Evolutionary conservation across 2,797 vertebrate species (phyloP).

Genomic region (Allobates femoralis): DNA sequence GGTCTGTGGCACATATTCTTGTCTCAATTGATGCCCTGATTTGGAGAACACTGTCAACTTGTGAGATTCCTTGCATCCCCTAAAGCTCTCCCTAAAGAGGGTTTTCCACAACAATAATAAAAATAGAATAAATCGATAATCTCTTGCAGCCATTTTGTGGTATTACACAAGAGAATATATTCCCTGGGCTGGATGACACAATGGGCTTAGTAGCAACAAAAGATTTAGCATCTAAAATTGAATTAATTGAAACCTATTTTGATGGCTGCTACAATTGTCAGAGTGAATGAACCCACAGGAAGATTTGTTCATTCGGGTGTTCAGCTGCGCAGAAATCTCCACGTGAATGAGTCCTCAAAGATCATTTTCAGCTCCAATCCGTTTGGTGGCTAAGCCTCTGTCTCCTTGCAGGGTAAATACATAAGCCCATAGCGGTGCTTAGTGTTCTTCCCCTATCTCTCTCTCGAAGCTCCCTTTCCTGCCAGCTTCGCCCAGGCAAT

Average conservation of each 20-base stretch:
- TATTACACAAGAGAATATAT: not conserved
- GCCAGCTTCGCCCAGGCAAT: not conserved
- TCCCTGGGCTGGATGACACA: conserved; percentile 5
- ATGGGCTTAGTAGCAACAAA: not conserved
- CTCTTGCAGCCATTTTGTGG: not conserved
- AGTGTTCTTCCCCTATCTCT: not conserved
- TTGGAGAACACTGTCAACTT: too few species aligned
- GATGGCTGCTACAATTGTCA: conserved; percentile 14
- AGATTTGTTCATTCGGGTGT: conserved; percentile 33
- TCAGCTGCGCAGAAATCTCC: conserved; percentile 23
- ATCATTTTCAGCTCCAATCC: conserved; percentile 29
- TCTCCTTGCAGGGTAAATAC: conserved; percentile 29
- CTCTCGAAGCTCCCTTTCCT: not conserved
- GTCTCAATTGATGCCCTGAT: too few species aligned
- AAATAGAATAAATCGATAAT: not conserved
- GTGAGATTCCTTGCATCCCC: too few species aligned
- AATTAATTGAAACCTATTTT: conserved; percentile 40
- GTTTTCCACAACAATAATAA: too few species aligned
- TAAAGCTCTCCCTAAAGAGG: too few species aligned
- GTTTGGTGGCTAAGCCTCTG: conserved; percentile 16
- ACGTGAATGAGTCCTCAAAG: conserved; percentile 37
- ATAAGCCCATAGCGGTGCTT: conserved; percentile 32
- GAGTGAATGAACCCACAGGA: conserved; percentile 20
- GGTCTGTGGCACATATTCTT: too few species aligned
- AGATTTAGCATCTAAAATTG: conserved; percentile 23